Conservation (phyloP, 2,797 vertebrate species). For the Cetoscarus ocellatus region DNA sequence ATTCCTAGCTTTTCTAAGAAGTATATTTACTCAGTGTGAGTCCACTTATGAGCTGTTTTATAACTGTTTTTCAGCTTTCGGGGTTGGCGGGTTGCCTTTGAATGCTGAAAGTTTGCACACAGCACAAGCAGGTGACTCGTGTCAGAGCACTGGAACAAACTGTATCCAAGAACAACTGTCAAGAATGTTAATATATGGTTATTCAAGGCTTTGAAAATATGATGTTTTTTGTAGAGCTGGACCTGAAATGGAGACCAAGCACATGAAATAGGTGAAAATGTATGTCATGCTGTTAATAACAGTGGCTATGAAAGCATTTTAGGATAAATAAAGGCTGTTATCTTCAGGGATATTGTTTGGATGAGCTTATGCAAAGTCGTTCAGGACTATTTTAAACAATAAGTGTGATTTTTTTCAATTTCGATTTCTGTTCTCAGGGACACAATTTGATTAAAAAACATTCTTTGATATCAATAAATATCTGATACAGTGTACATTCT, state of each 20-base stretch:
- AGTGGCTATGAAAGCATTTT: neutral
- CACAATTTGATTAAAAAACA: no score
- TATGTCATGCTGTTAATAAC: neutral
- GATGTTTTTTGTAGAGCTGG: constrained; percentile 10
- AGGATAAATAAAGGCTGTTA: neutral
- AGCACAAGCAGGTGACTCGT: constrained; percentile 6
- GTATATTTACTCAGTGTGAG: constrained; percentile 13
- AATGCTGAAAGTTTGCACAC: neutral
- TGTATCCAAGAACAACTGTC: constrained; percentile 17
- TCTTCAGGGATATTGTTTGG: no score
- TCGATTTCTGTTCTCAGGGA: no score
- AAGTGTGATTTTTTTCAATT: no score
- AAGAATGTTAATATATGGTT: constrained; percentile 10
- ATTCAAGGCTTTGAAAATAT: neutral
- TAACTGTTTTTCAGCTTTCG: constrained; percentile 24
- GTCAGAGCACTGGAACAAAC: neutral
- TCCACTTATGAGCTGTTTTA: constrained; percentile 21
- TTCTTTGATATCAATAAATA: no score
- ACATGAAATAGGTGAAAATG: neutral
- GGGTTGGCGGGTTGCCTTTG: constrained; percentile 4
- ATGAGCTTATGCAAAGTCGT: no score
- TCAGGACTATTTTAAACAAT: no score
- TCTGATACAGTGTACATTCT: no score
- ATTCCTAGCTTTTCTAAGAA: constrained; percentile 25
- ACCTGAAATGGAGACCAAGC: neutral